phyloP scores from a whole-genome alignment of 2,113 vertebrate species.

The Callaeas wilsoni region DNA sequence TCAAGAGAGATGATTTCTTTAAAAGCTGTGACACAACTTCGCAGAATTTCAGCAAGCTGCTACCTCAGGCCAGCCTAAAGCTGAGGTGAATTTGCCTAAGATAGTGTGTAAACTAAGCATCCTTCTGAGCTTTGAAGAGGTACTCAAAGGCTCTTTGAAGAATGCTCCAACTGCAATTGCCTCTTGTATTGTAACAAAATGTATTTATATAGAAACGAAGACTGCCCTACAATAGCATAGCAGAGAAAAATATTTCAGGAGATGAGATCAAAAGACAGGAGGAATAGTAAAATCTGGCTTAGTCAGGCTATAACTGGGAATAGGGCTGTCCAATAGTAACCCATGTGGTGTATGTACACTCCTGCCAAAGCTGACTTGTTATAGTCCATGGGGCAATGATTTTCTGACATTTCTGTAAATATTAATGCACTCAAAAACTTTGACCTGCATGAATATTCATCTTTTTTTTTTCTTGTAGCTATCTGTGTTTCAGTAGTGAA shows the following conservation, averaged over 20 bases:
- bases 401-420: not conserved
- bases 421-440: not conserved
- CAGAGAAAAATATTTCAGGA: not conserved
- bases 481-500: not conserved
- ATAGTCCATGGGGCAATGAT: not conserved
- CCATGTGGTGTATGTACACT: not conserved
- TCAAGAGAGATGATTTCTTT: not conserved
- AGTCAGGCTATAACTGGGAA: not conserved
- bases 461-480: not conserved
- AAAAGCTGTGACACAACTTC: not conserved
- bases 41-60: not conserved
- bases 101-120: not conserved
- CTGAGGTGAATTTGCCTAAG: not conserved
- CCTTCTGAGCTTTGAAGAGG: slow-evolving; percentile 11
- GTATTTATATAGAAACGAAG: not conserved
- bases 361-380: not conserved
- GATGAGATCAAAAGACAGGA: slow-evolving; percentile 5
- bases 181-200: not conserved
- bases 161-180: not conserved
- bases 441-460: not conserved
- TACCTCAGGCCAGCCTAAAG: not conserved
- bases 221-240: not conserved
- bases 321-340: not conserved
- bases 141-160: slow-evolving; percentile 8
- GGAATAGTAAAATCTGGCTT: not conserved